Base-by-base conservation (phyloP, 2,797 vertebrate species). In the Microctenopoma lineatum region DNA sequence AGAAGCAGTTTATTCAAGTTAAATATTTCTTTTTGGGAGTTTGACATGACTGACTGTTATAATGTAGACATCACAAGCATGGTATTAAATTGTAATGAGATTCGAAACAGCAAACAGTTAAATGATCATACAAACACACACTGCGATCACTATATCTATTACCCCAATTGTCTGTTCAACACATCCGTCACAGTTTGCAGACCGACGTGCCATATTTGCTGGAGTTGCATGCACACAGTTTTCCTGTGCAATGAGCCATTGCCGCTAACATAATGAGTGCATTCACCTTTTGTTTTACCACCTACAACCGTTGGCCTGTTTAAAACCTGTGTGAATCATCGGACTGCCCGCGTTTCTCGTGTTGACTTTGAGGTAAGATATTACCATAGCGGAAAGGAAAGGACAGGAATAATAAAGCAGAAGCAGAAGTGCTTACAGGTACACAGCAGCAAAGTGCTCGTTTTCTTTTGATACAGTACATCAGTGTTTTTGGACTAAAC, bases 401-500 rank as follows among this genome's bases (percentile, higher is more conserved):
- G 16, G 56, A 57, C 38, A 54, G n/a, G 21, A 25, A 55, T 4
- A 26, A 59, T 26, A 14, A 70, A 51, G 11, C 1, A 9, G 25
- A 60, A 52, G 41, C 2, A 27, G 15, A 55, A 59, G 59, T 72
- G 50, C 74, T 72, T 56, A 12, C 26, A 69, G 58, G 42, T 36
- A 18, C 15, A 29, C 34, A 41, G 52, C 46, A 69, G 54, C 36
- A 29, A 38, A 59, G 52, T 38, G 52, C 51, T 72, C n/a, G 45
- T 57, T 63, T 70, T 54, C 21, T 51, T 58, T 57, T 62, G 56
- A 75, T 80, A 70, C 72, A 75, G 59, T 65, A 65, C 56, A 65
- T 73, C 25, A 66, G 61, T 85, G 70, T 81, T 55, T 46, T n/a
- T 57, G 74, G 80, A 77, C 73, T 81, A 66, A 75, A 71, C 32